Conservation (phyloP, 2,113 vertebrate species). For the Cisticola juncidis region DNA sequence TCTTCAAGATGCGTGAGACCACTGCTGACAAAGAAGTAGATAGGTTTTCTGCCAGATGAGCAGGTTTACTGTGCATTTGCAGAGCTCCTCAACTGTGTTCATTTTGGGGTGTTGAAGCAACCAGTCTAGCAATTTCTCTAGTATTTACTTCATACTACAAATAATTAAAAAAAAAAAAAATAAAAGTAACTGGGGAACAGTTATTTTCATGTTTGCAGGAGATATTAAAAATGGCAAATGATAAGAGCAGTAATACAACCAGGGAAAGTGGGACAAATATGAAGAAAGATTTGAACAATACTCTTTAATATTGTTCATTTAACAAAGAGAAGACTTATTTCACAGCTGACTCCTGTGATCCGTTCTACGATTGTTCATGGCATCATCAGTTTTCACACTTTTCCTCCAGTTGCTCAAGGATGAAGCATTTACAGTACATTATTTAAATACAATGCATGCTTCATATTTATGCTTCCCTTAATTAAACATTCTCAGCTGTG, state of each 20-base stretch:
- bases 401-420: background rate
- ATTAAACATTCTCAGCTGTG: background rate
- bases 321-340: background rate
- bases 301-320: background rate
- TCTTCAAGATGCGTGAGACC: background rate
- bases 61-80: background rate
- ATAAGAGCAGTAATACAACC: background rate
- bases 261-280: background rate
- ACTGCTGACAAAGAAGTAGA: background rate
- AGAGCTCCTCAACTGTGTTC: background rate
- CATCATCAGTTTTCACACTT: background rate
- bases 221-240: background rate
- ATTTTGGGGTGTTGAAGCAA: background rate
- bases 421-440: background rate
- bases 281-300: background rate
- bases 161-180: no score
- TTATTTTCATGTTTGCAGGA: background rate
- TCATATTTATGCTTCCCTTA: slow-evolving; percentile 17
- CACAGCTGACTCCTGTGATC: background rate
- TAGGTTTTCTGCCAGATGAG: background rate
- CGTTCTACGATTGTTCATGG: background rate
- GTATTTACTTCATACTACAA: background rate
- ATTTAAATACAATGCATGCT: background rate
- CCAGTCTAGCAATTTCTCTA: background rate
- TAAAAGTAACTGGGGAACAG: background rate